Base-by-base conservation (phyloP, 1,140 invertebrate species). In the Adoxophyes honmai region DNA sequence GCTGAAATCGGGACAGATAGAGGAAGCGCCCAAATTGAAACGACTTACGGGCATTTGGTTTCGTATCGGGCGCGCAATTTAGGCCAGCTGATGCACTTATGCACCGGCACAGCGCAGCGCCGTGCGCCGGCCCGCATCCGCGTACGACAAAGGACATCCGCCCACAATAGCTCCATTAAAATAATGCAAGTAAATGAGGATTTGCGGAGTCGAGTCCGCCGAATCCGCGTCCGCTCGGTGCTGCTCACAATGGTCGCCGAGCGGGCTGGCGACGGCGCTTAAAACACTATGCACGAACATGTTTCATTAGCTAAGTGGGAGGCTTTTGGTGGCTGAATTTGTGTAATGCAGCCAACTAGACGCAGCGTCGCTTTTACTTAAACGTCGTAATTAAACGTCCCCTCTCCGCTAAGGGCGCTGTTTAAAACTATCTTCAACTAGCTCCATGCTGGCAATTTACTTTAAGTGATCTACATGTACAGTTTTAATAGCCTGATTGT, bases 301-400 rank as follows among this genome's bases (percentile, higher is more conserved):
- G 87, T 90, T 90, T 90, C 89, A 90, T 90, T 90, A 90, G 89
- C 89, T 90, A 90, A 90, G 87, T 90, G 89, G 87, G 71, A 84
- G 84, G 87, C 87, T 89, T 90, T 90, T 87, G 86, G 88, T 86
- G 74, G 80, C 80, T 81, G 78, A 85, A 86, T 86, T 81, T 81
- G 78, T 85, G 85, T 86, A 86, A 84, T 86, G 83, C 81, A 86
- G 77, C 75, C 70, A 83, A 74, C 78, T 81, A 81, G 80, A 78
- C 75, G 79, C 72, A 75, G 79, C 73, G 73, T 68, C 81, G 85
- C 85, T 85, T 85, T 85, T 84, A 86, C 85, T 88, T 88, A 88
- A 88, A 88, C 79, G 81, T 68, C 75, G 80, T 88, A 86, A 88
- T 88, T 88, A 88, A 86, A 84, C 76, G 74, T 73, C 72, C 80